Evolutionary conservation across 53 echinoderm and acorn worm genomes (phyloP).

Genomic region (Mesocentrotus franciscanus): DNA sequence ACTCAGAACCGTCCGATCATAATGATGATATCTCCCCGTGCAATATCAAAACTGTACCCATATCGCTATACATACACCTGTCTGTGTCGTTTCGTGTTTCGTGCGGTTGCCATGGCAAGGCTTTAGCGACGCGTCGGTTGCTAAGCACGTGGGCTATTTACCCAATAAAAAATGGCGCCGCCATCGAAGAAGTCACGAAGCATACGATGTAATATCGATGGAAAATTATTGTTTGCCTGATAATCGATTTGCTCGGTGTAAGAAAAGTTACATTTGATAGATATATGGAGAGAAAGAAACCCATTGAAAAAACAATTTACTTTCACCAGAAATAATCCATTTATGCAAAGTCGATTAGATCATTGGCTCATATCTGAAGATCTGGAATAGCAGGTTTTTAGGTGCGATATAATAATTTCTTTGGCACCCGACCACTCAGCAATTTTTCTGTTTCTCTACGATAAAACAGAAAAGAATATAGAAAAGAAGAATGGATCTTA

Average conservation of each 20-base stretch:
- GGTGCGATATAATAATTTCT: too few relatives aligned
- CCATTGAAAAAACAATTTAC: too few relatives aligned
- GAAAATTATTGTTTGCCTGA: background rate
- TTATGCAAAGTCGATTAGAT: too few relatives aligned
- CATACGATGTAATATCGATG: background rate
- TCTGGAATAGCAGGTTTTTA: too few relatives aligned
- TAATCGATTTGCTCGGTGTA: background rate
- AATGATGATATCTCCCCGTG: background rate
- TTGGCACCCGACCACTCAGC: too few relatives aligned
- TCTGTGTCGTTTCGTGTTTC: background rate
- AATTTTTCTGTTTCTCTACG: too few relatives aligned
- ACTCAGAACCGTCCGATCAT: background rate
- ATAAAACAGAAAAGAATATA: too few relatives aligned
- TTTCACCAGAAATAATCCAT: too few relatives aligned
- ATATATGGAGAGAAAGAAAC: too few relatives aligned
- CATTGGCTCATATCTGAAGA: too few relatives aligned
- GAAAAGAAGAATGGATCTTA: too few relatives aligned
- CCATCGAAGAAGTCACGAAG: background rate
- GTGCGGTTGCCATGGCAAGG: constrained; percentile 48
- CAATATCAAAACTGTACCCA: background rate
- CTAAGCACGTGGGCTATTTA: background rate
- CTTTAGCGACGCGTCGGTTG: constrained; percentile 45
- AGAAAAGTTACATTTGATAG: too few relatives aligned
- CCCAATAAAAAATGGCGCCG: background rate
- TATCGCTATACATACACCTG: background rate